Evolutionary conservation across 2,113 vertebrate species (phyloP).

Genomic region (Xenus cinereus): DNA sequence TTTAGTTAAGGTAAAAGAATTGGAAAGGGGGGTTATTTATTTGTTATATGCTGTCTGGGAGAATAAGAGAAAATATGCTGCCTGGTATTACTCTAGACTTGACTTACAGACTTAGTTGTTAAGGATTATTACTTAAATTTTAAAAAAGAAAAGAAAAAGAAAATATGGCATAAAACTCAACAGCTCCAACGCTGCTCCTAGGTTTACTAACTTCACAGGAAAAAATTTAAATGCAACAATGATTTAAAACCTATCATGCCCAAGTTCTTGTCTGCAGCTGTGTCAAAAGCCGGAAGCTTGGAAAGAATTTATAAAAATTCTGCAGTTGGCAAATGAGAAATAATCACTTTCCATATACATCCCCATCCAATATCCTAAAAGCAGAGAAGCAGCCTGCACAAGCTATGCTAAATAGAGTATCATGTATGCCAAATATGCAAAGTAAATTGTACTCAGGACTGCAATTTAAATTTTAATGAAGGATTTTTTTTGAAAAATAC

Average conservation of each 20-base stretch:
- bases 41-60: background rate
- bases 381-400: background rate
- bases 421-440: background rate
- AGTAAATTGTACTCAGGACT: background rate
- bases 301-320: background rate
- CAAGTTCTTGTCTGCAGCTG: background rate
- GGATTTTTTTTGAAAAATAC: background rate
- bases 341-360: background rate
- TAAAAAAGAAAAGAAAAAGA: background rate
- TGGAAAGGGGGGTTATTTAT: background rate
- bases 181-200: background rate
- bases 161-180: background rate
- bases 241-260: background rate
- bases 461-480: background rate
- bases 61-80: background rate
- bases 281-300: background rate
- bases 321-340: background rate
- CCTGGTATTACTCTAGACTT: background rate
- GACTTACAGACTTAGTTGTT: background rate
- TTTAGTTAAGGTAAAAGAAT: background rate
- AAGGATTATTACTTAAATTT: background rate
- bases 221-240: background rate
- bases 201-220: background rate
- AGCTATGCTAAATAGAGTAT: background rate
- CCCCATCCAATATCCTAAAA: background rate